phyloP scores from a whole-genome alignment of 2,797 vertebrate genomes.

The Chloroceryle inda region DNA sequence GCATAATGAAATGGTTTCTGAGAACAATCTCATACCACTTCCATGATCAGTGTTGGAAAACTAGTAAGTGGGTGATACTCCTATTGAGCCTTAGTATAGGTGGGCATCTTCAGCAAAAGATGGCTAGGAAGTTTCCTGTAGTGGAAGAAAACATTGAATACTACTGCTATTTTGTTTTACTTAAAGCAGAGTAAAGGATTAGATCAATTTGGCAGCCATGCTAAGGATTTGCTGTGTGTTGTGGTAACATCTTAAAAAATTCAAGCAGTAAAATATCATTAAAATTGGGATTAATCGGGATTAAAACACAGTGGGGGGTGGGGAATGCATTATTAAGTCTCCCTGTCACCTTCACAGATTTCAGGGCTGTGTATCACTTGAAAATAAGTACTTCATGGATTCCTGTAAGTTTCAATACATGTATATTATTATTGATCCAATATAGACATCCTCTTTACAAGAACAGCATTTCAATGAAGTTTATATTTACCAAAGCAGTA shows the following conservation, averaged over 20 bases:
- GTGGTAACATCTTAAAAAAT: constrained; percentile 58
- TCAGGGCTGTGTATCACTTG: background rate
- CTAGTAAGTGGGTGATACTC: background rate
- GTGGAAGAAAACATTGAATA: background rate
- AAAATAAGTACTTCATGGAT: background rate
- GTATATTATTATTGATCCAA: constrained; percentile 19
- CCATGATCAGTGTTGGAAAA: background rate
- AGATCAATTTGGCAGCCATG: constrained; percentile 25
- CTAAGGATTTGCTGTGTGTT: constrained; percentile 54
- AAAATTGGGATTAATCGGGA: constrained; percentile 63
- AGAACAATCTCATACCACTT: background rate
- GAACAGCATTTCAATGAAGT: background rate
- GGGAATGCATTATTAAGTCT: constrained; percentile 54
- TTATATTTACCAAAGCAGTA: constrained; percentile 37
- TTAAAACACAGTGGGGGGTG: constrained; percentile 64
- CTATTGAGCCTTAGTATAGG: background rate
- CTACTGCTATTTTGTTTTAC: background rate
- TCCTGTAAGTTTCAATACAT: background rate
- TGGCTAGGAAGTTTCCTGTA: background rate
- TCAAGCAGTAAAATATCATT: constrained; percentile 55
- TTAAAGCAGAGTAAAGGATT: constrained; percentile 15
- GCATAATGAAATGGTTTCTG: background rate
- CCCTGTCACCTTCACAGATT: background rate
- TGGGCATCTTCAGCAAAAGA: background rate
- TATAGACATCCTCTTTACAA: constrained; percentile 10